A percentile compares a stretch with the other conserved stretches of the same genome.
Conservation (phyloP, 1,140 invertebrate genomes). For the Agrilus planipennis region DNA sequence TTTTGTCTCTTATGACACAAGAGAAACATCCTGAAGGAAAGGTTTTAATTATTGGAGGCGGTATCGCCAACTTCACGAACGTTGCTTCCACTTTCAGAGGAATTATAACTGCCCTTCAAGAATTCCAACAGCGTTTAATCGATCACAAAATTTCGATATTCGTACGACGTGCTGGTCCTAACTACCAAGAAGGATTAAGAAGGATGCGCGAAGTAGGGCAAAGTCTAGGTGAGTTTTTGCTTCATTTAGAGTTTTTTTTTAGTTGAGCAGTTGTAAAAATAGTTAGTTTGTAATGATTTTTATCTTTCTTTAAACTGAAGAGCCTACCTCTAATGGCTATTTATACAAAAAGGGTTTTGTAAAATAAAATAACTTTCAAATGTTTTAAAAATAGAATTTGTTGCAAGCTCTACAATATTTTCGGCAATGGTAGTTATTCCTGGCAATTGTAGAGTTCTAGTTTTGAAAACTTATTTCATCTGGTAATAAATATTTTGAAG, state of each 20-base stretch:
- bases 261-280: background rate
- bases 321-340: too few relatives aligned
- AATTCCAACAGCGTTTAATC: constrained; percentile 80
- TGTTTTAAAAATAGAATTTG: too few relatives aligned
- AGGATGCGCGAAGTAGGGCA: constrained; percentile 83
- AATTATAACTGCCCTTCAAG: constrained; percentile 90
- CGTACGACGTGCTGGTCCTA: constrained; percentile 93
- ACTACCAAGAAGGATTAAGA: constrained; percentile 73
- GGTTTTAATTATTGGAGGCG: constrained; percentile 96
- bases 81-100: constrained; percentile 99
- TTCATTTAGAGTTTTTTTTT: background rate
- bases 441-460: too few relatives aligned
- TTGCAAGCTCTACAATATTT: too few relatives aligned
- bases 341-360: too few relatives aligned
- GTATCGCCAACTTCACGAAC: constrained; percentile 99
- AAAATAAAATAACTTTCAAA: too few relatives aligned
- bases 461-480: too few relatives aligned
- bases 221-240: constrained; percentile 41
- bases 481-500: too few relatives aligned
- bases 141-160: constrained; percentile 92
- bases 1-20: constrained; percentile 91
- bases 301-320: too few relatives aligned
- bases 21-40: constrained; percentile 71
- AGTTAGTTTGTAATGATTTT: too few relatives aligned
- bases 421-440: too few relatives aligned